Evolutionary conservation across 1,140 invertebrate genomes (phyloP), one percentile per base, ranked within the genome.

Genomic region (Bathynomus jamesi): DNA sequence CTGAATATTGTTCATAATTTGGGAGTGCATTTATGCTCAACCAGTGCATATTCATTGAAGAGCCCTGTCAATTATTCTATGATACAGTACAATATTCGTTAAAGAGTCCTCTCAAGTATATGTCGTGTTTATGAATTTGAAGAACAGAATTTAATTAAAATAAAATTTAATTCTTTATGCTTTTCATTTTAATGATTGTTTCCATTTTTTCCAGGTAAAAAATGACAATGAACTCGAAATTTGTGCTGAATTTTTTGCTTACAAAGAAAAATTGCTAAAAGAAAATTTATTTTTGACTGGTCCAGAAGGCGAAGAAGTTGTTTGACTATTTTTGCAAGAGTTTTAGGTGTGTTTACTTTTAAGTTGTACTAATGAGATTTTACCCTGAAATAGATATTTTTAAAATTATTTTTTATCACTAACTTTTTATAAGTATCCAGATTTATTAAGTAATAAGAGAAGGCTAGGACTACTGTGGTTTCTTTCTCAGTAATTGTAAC

Each of bases 261-360:
- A 69, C 53, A 69, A 69, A 46, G 46, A 53, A 1, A 69, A 69
- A 60, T 31, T 69, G 17, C 4, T 69, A 27, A 53, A 61, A 27
- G 67, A 69, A 30, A 61, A 69, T 7, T 29, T 69, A 21, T 30
- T 61, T 7, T 61, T 69, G 8, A 28, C 31, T n/a, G 28, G 67
- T 3, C 46, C 53, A 13, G 46, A 28, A 8, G 24, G 61, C 5
- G 28, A 25, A 21, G n/a, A 29, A 2, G 25, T 69, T 61, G 17
- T 40, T 17, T 68, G 21, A 69, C 67, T 29, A 25, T 69, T 21
- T 29, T 28, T 60, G 67, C 67, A 8, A 0, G 67, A 31, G 67
- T 69, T 28, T 21, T 69, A 11, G 67, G 67, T 69, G 30, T 30
- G 67, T 2, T 0, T 40, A 21, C 4, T 40, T 10, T 31, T 27